Evolutionary conservation across 2,888 invertebrate species (phyloP).

Genomic region (Lasiommata megera): DNA sequence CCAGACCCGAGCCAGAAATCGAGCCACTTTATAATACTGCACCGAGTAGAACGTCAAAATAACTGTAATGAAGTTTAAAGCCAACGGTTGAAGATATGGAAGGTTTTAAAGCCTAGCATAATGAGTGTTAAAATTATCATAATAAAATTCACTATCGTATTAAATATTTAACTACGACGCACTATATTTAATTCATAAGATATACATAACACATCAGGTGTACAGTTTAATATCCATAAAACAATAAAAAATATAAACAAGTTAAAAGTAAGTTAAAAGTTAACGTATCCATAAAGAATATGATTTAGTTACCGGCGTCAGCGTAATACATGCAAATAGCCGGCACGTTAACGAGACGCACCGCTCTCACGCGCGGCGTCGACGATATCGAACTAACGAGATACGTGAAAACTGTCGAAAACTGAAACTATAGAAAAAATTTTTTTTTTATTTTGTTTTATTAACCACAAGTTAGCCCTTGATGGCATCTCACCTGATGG

Average conservation of each 20-base stretch:
- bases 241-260: slow-evolving; percentile 21
- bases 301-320: slow-evolving; percentile 14
- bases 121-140: too few relatives aligned
- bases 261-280: slow-evolving; percentile 18
- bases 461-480: too few relatives aligned
- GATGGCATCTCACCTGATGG: too few relatives aligned
- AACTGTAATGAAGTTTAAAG: too few relatives aligned
- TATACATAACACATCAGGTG: not conserved
- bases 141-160: not conserved
- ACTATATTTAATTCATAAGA: not conserved
- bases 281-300: slow-evolving; percentile 20
- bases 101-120: too few relatives aligned
- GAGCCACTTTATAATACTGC: too few relatives aligned
- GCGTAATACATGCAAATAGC: slow-evolving; percentile 19
- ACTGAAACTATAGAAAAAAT: too few relatives aligned
- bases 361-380: not conserved
- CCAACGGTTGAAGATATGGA: too few relatives aligned
- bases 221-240: slow-evolving; percentile 17
- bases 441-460: too few relatives aligned
- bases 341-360: slow-evolving; percentile 6
- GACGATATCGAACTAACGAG: not conserved
- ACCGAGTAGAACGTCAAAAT: too few relatives aligned
- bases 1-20: too few relatives aligned
- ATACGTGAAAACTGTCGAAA: not conserved
- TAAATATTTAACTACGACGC: not conserved